phyloP scores from a whole-genome alignment of 2,797 vertebrate genomes.

The Lutjanus campechanus region DNA sequence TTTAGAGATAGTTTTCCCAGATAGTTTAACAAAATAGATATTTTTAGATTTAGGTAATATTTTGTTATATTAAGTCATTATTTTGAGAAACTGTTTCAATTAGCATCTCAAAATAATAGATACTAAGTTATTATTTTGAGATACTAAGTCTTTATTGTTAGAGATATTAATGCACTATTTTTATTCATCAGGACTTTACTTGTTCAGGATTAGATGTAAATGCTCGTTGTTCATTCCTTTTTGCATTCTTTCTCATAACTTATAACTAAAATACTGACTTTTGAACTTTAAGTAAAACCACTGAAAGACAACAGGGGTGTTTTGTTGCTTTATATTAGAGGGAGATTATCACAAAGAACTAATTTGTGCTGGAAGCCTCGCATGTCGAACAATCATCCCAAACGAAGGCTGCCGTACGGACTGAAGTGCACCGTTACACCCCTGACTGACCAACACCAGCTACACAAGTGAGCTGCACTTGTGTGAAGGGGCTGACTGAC shows the following conservation, averaged over 20 bases:
- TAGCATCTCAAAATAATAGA: too few species aligned
- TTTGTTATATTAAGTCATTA: too few species aligned
- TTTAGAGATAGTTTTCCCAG: too few species aligned
- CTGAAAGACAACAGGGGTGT: too few species aligned
- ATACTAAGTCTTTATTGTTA: too few species aligned
- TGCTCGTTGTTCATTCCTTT: not conserved
- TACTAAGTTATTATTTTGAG: too few species aligned
- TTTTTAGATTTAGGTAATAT: too few species aligned
- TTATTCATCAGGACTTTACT: not conserved
- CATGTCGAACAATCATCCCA: constrained; percentile 48
- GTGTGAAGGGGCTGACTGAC: constrained; percentile 80
- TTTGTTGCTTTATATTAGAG: not conserved
- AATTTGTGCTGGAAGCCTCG: not conserved
- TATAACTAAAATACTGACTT: not conserved
- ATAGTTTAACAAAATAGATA: too few species aligned
- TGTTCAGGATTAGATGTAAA: not conserved
- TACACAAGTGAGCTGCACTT: constrained; percentile 77
- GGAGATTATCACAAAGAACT: not conserved
- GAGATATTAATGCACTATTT: not conserved
- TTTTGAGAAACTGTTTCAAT: too few species aligned
- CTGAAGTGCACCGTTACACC: constrained; percentile 62
- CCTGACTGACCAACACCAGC: constrained; percentile 76
- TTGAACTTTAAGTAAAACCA: not conserved
- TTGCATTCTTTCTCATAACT: not conserved
- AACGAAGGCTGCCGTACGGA: constrained; percentile 47